phyloP scores from a whole-genome alignment of 2,888 invertebrate genomes.

The Cotesia congregata region DNA sequence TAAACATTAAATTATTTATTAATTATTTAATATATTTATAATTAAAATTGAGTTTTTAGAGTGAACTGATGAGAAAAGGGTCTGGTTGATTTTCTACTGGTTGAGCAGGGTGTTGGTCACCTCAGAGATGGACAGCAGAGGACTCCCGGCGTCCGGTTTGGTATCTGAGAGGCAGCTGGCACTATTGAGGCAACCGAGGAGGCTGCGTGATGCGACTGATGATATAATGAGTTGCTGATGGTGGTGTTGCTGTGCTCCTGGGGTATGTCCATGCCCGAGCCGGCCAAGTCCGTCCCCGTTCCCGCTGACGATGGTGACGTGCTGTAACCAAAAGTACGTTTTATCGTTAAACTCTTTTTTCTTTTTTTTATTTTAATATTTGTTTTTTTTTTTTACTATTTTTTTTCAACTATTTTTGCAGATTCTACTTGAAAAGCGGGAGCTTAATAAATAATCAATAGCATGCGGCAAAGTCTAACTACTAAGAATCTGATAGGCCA shows the following conservation, averaged over 20 bases:
- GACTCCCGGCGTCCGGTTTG: constrained; percentile 76
- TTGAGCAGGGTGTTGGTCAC: constrained; percentile 83
- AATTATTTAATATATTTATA: not conserved
- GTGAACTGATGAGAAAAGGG: constrained; percentile 23
- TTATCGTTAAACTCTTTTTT: constrained; percentile 37
- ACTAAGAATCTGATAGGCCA: too few species aligned
- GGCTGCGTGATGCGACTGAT: constrained; percentile 61
- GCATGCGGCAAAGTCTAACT: too few species aligned
- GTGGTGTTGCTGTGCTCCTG: constrained; percentile 50
- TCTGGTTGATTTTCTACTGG: constrained; percentile 70
- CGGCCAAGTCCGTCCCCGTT: constrained; percentile 59
- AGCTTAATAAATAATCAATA: too few species aligned
- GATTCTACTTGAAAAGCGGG: too few species aligned
- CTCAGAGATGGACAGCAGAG: constrained; percentile 83
- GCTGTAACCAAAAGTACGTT: constrained; percentile 68
- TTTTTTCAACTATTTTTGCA: too few species aligned
- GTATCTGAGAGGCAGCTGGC: constrained; percentile 71
- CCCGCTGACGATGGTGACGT: constrained; percentile 66
- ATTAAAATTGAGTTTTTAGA: not conserved
- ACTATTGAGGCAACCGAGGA: constrained; percentile 63
- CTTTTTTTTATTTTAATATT: too few species aligned
- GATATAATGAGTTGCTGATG: constrained; percentile 69
- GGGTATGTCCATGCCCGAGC: constrained; percentile 54
- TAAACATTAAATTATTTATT: not conserved
- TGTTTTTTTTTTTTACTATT: too few species aligned